Percentiles rank a stretch among this genome's conserved stretches.
phyloP scores from a whole-genome alignment of 1,140 invertebrate genomes.

The Drosophila sproati region DNA sequence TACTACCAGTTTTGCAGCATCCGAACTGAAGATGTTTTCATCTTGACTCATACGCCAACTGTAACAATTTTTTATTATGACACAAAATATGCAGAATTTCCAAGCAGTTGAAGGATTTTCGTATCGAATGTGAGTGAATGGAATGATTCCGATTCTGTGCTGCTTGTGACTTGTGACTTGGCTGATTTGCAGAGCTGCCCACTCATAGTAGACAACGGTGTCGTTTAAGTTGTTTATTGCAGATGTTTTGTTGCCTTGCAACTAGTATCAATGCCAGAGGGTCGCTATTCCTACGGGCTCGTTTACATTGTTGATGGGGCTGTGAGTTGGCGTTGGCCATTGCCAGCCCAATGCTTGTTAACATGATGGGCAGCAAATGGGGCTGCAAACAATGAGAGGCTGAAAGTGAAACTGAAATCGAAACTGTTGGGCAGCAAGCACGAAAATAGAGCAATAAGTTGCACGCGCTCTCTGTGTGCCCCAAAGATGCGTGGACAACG shows the following conservation, averaged over 20 bases:
- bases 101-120: not conserved
- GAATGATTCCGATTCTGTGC: constrained; percentile 9
- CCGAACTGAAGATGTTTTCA: constrained; percentile 24
- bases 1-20: constrained; percentile 53
- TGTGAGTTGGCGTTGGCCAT: constrained; percentile 45
- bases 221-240: constrained; percentile 72
- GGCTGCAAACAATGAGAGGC: constrained; percentile 46
- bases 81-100: not conserved
- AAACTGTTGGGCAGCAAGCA: constrained; percentile 50
- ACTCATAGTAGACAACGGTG: constrained; percentile 32
- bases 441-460: constrained; percentile 81
- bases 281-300: constrained; percentile 29
- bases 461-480: constrained; percentile 18
- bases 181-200: constrained; percentile 51
- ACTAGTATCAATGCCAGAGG: not conserved
- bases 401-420: constrained; percentile 82
- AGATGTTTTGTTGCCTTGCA: not conserved
- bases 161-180: constrained; percentile 24
- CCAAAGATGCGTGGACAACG: constrained; percentile 63
- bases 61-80: constrained; percentile 21
- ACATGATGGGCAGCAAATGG: constrained; percentile 69
- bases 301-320: constrained; percentile 70
- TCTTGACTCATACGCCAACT: constrained; percentile 27
- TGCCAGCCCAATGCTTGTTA: constrained; percentile 57
- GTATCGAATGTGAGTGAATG: not conserved